These are phyloP conservation scores for Lycaon pictus DNA, from an alignment of 2,113 vertebrate genomes.

Conservation along the genomic window DNA sequence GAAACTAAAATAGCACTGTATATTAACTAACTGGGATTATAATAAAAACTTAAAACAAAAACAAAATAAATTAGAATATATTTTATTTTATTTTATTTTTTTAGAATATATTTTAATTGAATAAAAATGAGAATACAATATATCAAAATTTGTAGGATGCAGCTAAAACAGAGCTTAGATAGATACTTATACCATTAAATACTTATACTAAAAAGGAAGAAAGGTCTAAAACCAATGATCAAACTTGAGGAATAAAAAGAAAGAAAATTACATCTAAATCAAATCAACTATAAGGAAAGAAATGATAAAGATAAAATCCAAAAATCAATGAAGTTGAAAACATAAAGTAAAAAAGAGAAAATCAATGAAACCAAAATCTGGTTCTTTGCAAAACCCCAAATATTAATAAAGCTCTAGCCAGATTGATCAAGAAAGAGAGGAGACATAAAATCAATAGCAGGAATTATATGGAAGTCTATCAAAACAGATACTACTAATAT, in stretches of 20 bases:
- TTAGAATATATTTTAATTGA: neutral
- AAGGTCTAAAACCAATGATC: neutral
- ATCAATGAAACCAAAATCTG: neutral
- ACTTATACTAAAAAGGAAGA: neutral
- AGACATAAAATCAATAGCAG: neutral
- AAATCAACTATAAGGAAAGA: neutral
- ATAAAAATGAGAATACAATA: neutral
- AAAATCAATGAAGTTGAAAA: neutral
- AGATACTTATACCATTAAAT: neutral
- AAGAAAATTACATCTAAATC: neutral
- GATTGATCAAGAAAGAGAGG: neutral
- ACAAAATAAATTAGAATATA: neutral
- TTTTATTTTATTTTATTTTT: too few species aligned
- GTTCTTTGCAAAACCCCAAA: neutral
- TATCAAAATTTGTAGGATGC: neutral
- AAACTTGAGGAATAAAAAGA: neutral
- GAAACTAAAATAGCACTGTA: neutral
- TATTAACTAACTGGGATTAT: neutral
- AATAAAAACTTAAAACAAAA: neutral
- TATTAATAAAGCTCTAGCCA: neutral
- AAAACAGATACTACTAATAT: neutral
- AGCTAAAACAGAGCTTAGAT: neutral
- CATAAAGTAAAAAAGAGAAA: neutral
- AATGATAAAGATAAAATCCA: neutral
- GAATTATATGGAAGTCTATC: neutral